Evolutionary conservation across 2,888 invertebrate species (phyloP), one percentile per base, ranked within the genome.

Genomic region (Scaptomyza parva): DNA sequence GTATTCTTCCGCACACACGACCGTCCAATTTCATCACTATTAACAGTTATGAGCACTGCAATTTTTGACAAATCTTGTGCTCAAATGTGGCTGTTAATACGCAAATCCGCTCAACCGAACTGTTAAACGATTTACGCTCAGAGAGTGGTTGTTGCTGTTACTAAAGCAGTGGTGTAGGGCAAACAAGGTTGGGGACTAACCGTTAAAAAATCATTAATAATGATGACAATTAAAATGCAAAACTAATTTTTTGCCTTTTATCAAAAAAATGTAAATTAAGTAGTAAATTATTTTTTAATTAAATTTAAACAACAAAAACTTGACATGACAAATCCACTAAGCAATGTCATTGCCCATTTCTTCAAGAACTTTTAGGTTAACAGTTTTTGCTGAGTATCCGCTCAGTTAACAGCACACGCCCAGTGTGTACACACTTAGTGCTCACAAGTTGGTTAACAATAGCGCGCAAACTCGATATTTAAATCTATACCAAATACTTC

Each of bases 1-100:
- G 43, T 22, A 12, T 50, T 71, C 41, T 17, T 73, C 72, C 72
- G 77, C 57, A 53, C 55, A 39, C 59, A 71, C 72, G 60, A 71
- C 72, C 59, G 55, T 60, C 53, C 77, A 55, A 50, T 64, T 60
- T 52, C 59, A 45, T 65, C 50, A 65, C 65, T 71, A 20, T 30
- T 43, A 71, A 59, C 71, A 71, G 76, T 53, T 60, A 51, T 76
- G 76, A 54, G 30, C 22, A 12, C 6, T 9, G 12, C 24, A 43
- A 30, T 69, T 69, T 44, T 61, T 41, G 20, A 30, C 8, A 20
- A 20, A 41, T 69, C 57, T 54, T 54, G 14, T 28, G 39, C 70
- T 67, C 73, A 66, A 67, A 37, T 66, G 68, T n/a, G 1, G 6
- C 68, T 70, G 60, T 7, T 51, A 54, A 35, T 18, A 20, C 14